Evolutionary conservation across 1,140 invertebrate genomes (phyloP).

Genomic region (Odontomachus brunneus): DNA sequence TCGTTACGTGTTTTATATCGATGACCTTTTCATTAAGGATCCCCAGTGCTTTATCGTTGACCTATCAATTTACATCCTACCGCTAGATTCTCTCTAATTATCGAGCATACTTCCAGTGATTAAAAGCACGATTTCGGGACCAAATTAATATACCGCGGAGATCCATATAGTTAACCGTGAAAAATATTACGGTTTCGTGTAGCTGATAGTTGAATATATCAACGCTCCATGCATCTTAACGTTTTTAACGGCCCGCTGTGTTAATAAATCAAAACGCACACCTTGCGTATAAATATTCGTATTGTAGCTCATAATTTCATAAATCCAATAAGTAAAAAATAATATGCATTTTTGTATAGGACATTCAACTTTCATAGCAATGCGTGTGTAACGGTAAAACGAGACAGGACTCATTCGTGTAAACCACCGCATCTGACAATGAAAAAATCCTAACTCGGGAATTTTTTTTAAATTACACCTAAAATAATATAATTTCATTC

Average conservation of each 20-base stretch:
- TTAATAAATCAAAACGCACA: conserved; percentile 24
- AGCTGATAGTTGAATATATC: conserved; percentile 2
- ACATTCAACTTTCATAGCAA: background rate
- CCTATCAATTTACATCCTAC: conserved; percentile 52
- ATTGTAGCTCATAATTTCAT: conserved; percentile 11
- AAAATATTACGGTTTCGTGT: conserved; percentile 43
- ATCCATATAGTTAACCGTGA: background rate
- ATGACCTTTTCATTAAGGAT: conserved; percentile 58
- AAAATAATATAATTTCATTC: too few species aligned
- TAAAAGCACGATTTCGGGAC: conserved; percentile 9
- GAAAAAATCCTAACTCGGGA: too few species aligned
- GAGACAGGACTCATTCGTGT: background rate
- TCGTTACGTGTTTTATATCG: conserved; percentile 28
- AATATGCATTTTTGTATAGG: background rate
- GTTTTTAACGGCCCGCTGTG: background rate
- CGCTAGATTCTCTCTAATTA: conserved; percentile 11
- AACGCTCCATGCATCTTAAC: background rate
- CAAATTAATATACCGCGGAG: conserved; percentile 28
- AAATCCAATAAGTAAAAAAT: conserved; percentile 13
- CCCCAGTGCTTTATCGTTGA: conserved; percentile 19
- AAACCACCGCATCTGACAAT: background rate
- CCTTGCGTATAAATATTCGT: conserved; percentile 13
- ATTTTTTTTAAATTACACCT: too few species aligned
- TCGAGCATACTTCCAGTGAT: background rate
- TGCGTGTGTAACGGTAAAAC: background rate